Base-by-base conservation (phyloP, 2,888 invertebrate genomes). In the Microctonus hyperodae region DNA sequence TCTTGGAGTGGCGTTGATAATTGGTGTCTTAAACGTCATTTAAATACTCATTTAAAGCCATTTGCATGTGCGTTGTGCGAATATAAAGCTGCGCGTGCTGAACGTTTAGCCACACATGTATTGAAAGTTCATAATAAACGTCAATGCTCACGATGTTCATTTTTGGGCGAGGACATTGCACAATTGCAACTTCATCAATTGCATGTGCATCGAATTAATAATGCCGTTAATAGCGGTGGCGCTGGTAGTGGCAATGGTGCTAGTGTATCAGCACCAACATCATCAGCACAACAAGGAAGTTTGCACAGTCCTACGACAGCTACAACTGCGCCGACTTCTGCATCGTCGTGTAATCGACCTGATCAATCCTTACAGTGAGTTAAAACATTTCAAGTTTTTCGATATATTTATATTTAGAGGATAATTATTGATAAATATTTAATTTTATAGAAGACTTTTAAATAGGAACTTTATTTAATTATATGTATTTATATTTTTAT, bases 1-100 rank as follows among this genome's bases (percentile, higher is more conserved):
- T 89, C 95, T 23, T 96, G 95, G 95, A 92, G 93, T 44, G 96
- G 96, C 23, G 94, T 93, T 65, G 96, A 96, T 85, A 95, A 95
- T 83, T 96, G 96, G 96, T 95, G 95, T 79, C 87, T 96, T 69
- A 95, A 96, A 84, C 89, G 96, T 56, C 96, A 96, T 83, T 88
- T 96, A 78, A 96, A 96, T 86, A 96, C 95, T 37, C 96, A 96
- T 84, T 88, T 95, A 81, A 96, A 96, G 85, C 95, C 95, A 53
- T 96, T 94, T 84, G 91, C 93, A 65, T 96, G 96, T 84, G 90
- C 92, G 75, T 88, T 96, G 64, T 96, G 96, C 86, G 95, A 96
- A 84, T 96, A 96, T 86, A 96, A 95, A 86, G 96, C 96, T 67
- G 96, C 96, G 65, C 89, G 96, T 75, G 93, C 95, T 57, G 96